phyloP scores from a whole-genome alignment of 2,113 vertebrate species.

The Patagioenas fasciata region DNA sequence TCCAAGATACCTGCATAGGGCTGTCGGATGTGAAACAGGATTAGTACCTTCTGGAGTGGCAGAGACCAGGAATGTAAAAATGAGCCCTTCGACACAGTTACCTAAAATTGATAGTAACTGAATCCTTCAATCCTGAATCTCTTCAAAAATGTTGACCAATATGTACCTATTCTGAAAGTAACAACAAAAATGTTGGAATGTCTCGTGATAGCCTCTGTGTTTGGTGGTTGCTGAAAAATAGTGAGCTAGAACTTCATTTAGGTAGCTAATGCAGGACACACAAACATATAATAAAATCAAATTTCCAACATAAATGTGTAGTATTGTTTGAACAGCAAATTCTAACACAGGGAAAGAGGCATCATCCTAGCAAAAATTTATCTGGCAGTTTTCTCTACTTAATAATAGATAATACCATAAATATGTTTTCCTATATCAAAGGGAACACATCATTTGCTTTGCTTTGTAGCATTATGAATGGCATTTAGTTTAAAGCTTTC shows the following conservation, averaged over 20 bases:
- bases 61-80: not conserved
- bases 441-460: constrained; percentile 49
- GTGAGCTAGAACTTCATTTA: not conserved
- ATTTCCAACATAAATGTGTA: not conserved
- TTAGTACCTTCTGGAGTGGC: not conserved
- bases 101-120: not conserved
- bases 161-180: not conserved
- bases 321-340: constrained; percentile 24
- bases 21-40: not conserved
- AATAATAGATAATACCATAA: constrained; percentile 63
- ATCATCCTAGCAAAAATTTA: constrained; percentile 33
- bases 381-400: constrained; percentile 57
- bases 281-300: not conserved
- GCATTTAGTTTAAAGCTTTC: constrained; percentile 70
- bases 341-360: not conserved
- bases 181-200: not conserved
- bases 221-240: not conserved
- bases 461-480: constrained; percentile 63
- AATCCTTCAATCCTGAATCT: not conserved
- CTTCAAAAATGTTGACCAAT: not conserved
- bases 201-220: not conserved
- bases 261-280: not conserved
- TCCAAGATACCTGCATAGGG: not conserved
- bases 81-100: not conserved
- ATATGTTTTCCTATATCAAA: constrained; percentile 66